Conservation (phyloP, 1,140 invertebrate genomes). For the Holcopasites calliopsidis region DNA sequence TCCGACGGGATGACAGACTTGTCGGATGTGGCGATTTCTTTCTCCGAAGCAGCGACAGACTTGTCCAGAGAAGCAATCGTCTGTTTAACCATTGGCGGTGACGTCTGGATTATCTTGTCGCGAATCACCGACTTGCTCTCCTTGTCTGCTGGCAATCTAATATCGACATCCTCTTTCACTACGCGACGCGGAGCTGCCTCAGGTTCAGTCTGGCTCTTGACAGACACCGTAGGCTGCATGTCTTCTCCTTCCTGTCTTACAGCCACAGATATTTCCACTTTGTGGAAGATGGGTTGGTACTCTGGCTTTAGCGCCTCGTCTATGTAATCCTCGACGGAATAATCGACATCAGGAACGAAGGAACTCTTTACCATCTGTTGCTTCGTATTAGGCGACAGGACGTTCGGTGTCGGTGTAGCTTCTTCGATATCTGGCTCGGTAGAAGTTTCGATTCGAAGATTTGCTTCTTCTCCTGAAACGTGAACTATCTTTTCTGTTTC, state of each 20-base stretch:
- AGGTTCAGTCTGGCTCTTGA: conserved; percentile 67
- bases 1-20: neutral
- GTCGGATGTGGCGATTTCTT: conserved; percentile 5
- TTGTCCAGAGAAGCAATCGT: neutral
- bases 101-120: conserved; percentile 69
- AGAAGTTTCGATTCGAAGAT: too few species aligned
- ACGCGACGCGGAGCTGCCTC: conserved; percentile 60
- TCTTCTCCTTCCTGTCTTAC: conserved; percentile 66
- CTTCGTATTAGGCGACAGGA: neutral
- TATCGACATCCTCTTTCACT: conserved; percentile 72
- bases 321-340: conserved; percentile 15
- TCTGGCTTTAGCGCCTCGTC: conserved; percentile 61
- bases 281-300: conserved; percentile 62
- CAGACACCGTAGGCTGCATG: conserved; percentile 60
- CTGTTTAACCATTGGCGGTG: neutral
- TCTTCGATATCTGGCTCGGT: too few species aligned
- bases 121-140: conserved; percentile 61
- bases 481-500: conserved; percentile 4
- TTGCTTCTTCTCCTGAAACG: conserved; percentile 10
- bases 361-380: conserved; percentile 26
- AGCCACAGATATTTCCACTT: conserved; percentile 71
- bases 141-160: conserved; percentile 65
- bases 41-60: conserved; percentile 9
- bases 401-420: neutral
- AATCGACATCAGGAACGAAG: conserved; percentile 30